Evolutionary conservation across 2,113 vertebrate species (phyloP).

Genomic region (Prinia subflava): DNA sequence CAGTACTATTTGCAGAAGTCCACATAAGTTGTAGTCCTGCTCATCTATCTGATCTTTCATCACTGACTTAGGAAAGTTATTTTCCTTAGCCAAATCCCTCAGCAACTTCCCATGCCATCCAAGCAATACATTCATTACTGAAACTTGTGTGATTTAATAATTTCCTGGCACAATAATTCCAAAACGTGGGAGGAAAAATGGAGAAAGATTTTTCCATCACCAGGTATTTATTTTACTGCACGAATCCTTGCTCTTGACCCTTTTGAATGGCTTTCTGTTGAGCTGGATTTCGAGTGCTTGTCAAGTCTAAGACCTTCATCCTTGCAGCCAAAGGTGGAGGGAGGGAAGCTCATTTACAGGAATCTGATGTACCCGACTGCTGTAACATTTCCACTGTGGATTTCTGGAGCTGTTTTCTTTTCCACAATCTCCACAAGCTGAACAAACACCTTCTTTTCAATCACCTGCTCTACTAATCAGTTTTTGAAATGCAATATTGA

Average conservation of each 20-base stretch:
- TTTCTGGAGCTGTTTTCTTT: neutral
- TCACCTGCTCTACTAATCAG: neutral
- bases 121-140: neutral
- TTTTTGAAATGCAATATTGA: neutral
- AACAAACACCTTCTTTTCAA: neutral
- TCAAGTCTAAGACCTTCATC: neutral
- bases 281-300: neutral
- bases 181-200: neutral
- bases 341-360: neutral
- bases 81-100: neutral
- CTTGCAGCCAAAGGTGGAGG: neutral
- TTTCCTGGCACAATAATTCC: slow-evolving; percentile 11
- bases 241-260: neutral
- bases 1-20: neutral
- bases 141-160: slow-evolving; percentile 4
- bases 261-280: neutral
- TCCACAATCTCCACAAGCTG: neutral
- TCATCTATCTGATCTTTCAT: neutral
- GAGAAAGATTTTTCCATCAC: neutral
- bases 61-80: neutral
- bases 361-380: neutral
- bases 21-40: neutral
- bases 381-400: neutral
- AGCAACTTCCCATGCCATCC: neutral
- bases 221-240: neutral